Conservation (phyloP, 2,113 vertebrate species). For the Peromyscus maniculatus region DNA sequence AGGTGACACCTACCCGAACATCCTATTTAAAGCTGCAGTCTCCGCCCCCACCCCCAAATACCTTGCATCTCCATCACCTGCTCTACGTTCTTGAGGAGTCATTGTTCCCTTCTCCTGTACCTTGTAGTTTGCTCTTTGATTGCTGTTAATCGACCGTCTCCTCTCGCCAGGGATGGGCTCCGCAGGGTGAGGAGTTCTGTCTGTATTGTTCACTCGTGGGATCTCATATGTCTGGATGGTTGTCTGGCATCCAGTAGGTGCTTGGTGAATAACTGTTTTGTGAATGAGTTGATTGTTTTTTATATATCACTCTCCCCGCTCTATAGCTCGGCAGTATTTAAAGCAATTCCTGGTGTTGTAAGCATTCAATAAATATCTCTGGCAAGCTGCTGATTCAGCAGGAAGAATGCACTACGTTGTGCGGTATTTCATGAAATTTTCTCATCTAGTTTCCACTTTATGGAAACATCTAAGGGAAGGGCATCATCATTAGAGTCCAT, state of each 20-base stretch:
- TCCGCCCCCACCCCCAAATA: background rate
- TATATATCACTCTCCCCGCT: background rate
- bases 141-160: background rate
- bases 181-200: background rate
- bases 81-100: background rate
- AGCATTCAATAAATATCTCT: background rate
- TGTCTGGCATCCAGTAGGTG: background rate
- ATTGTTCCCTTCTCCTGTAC: background rate
- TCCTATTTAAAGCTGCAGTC: background rate
- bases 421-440: background rate
- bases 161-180: background rate
- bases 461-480: conserved; percentile 30
- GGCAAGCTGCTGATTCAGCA: background rate
- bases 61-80: background rate
- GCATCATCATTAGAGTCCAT: background rate
- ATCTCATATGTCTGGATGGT: background rate
- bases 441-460: conserved; percentile 45
- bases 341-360: background rate
- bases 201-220: background rate
- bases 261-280: conserved; percentile 2
- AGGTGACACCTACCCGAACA: background rate
- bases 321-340: background rate
- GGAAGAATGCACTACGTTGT: background rate
- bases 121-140: background rate
- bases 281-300: background rate